These are phyloP conservation scores for Aurelia coerulea DNA, from an alignment of 30 jellyfish, hydroid and myxozoan genomes.

Conservation along the genomic window DNA sequence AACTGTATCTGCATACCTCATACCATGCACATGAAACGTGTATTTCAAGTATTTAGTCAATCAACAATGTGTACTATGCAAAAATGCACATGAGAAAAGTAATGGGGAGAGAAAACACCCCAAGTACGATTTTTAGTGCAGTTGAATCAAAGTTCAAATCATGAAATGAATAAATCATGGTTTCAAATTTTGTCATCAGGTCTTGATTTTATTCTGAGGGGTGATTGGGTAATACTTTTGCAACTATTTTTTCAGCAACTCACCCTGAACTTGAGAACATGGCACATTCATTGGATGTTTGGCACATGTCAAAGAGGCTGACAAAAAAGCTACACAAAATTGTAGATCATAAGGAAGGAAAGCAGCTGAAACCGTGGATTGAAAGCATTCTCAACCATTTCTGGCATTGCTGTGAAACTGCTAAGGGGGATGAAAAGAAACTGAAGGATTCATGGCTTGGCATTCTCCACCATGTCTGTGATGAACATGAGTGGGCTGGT, in stretches of 20 bases:
- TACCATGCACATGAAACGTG: not conserved
- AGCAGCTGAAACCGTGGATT: conserved; percentile 26
- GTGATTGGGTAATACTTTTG: too few relatives aligned
- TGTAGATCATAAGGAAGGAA: conserved; percentile 15
- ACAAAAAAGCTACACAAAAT: not conserved
- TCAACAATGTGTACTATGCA: too few relatives aligned
- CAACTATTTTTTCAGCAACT: too few relatives aligned
- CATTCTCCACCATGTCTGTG: conserved; percentile 3
- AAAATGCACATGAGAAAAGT: too few relatives aligned
- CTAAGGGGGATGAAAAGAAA: conserved; percentile 16
- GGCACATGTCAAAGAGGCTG: conserved; percentile 1
- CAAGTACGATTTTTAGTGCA: not conserved
- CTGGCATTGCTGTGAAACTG: too few relatives aligned
- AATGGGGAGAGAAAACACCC: not conserved
- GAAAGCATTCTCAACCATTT: not conserved
- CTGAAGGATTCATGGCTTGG: conserved; percentile 25
- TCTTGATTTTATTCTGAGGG: too few relatives aligned
- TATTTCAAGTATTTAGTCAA: not conserved
- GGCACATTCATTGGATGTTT: not conserved
- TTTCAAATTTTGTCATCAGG: too few relatives aligned
- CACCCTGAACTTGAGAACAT: too few relatives aligned
- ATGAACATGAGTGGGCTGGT: not conserved
- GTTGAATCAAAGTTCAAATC: not conserved
- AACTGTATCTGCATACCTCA: too few relatives aligned
- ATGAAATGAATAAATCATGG: not conserved